Evolutionary conservation across 2,888 invertebrate genomes (phyloP), one percentile per base, ranked within the genome.

Genomic region (Pachymerium ferrugineum): DNA sequence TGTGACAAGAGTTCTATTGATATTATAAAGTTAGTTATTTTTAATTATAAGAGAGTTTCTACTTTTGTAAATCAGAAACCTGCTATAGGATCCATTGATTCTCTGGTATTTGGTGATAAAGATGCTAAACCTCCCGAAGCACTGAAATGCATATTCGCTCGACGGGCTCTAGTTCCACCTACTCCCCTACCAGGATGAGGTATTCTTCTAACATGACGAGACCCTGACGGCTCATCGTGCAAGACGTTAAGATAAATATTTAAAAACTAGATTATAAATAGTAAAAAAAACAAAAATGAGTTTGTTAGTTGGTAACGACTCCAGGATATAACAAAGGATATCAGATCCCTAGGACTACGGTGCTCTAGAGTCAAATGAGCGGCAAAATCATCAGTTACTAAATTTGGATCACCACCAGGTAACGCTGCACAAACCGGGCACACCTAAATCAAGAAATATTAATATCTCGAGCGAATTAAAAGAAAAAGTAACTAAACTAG

Each of bases 341-440:
- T 95, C 81, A 95, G 88, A 87, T 96, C 96, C 83, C 95, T 80
- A 69, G 82, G 81, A 74, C 75, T 77, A 73, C 94, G 89, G 85
- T 98, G 98, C 83, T 97, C 97, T 79, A 96, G 85, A 76, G 93
- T 92, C 81, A 98, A 89, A 87, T 98, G 98, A 80, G 94, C 93
- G 78, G 94, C 92, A 85, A 98, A 94, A 86, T 98, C 97, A 86
- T 97, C 97, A 77, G 97, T 97, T 84, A 97, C 93, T 82, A 95
- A 90, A 86, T 97, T 97, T 76, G 97, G 97, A 84, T 98, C 98
- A 73, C 96, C 96, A 77, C 97, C 96, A 42, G 96, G 95, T 85
- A 93, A 88, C 76, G 96, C 93, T 76, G 97, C 97, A 86, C 98
- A 98, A 73, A 98, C 90, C 77, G 98, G 98, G 85, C 98, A 98